Percentiles rank a stretch among this genome's conserved stretches.
Evolutionary conservation across 2,797 vertebrate species (phyloP).

Genomic region (Acomys russatus): DNA sequence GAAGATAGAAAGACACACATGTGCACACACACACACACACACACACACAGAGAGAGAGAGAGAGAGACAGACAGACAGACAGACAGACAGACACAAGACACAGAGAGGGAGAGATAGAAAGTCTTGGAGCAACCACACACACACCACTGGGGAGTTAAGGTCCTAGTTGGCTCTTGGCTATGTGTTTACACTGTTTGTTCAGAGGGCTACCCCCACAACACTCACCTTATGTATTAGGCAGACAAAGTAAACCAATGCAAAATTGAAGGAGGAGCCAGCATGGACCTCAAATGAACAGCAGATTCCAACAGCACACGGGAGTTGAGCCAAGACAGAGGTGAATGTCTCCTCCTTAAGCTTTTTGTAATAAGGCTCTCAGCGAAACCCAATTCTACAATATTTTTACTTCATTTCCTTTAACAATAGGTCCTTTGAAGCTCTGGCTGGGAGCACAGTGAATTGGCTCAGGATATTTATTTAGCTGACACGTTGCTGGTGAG

Average conservation of each 20-base stretch:
- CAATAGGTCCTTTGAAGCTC: conserved; percentile 64
- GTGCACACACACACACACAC: background rate
- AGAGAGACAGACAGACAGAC: background rate
- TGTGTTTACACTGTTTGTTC: background rate
- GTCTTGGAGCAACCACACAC: accelerated
- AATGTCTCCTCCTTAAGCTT: conserved; percentile 75
- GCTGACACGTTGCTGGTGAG: conserved; percentile 73
- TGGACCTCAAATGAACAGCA: conserved; percentile 82
- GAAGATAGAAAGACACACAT: background rate
- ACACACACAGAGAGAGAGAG: no score
- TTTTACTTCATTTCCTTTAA: conserved; percentile 60
- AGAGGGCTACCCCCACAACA: background rate
- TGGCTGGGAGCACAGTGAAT: conserved; percentile 57
- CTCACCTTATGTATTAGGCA: background rate
- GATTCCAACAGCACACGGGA: conserved; percentile 76
- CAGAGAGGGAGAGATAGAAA: background rate
- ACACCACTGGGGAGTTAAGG: accelerated
- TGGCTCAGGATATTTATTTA: conserved; percentile 74
- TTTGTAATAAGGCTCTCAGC: conserved; percentile 76
- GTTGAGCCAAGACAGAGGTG: conserved; percentile 78
- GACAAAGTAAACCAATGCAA: conserved; percentile 73
- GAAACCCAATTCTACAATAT: conserved; percentile 75
- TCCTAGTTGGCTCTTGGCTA: background rate
- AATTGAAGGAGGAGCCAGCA: conserved; percentile 75
- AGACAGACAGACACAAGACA: background rate